Base-by-base conservation (phyloP, 2,113 vertebrate genomes). In the Xiphophorus hellerii region DNA sequence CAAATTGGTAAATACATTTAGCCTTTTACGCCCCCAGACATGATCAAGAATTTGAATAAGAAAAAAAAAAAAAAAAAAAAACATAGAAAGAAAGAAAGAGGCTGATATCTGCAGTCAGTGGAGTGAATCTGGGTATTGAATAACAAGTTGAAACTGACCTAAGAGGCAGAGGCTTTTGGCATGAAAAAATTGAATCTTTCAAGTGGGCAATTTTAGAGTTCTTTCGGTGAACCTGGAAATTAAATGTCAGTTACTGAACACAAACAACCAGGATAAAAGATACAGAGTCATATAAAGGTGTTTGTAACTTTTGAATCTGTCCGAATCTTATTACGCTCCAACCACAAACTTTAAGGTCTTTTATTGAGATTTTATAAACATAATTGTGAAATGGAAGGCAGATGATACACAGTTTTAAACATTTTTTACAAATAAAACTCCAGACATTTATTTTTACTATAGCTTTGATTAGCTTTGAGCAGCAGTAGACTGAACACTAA, bases 1-100 rank as follows among this genome's bases (percentile, higher is more conserved):
- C 78, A 91, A 91, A 93, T 77, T 87, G 78, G 61, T 84, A 87
- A 92, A 92, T 84, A 88, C 27, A 86, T 89, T 73, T 83, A 86
- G 70, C 68, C 78, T 79, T 82, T 62, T 62, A 70, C 65, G 72
- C 48, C 78, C 62, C 63, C 44, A 64, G 51, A 80, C 66, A 44
- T 65, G 30, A 74, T 51, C 25, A 22, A 69, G 78, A 69, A 84
- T 84, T 71, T 82, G 29, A 85, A 83, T 74, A 73, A 66, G 61
- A 15, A 48, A 63, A 83, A 31, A 54, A n/a, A n/a, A n/a, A 25
- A 7, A 51, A 51, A 8, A 20, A 58, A n/a, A 66, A 25, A 37
- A 37, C 35, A 12, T 11, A 11, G 3, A 28, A 28, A 20, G 7
- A 65, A 12, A 67, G 7, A 79, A 37, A 37, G 42, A 75, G 62